Evolutionary conservation across 1,140 invertebrate genomes (phyloP).

Genomic region (Lordiphosa mommai): DNA sequence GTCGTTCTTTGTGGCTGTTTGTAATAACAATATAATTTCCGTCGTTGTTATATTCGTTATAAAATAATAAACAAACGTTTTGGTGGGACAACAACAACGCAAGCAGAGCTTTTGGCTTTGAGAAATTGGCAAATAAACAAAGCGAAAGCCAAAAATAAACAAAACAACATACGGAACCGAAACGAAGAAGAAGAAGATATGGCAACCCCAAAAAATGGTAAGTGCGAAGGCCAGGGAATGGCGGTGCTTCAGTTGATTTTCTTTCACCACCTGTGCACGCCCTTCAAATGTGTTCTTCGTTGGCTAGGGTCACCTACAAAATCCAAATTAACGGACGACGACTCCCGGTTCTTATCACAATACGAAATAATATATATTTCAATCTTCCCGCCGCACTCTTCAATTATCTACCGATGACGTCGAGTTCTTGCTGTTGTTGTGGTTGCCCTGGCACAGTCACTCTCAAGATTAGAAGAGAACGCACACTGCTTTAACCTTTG

Average conservation of each 20-base stretch:
- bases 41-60: too few species aligned
- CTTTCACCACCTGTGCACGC: conserved; percentile 27
- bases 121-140: conserved; percentile 15
- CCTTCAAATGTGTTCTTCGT: conserved; percentile 61
- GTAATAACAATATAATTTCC: too few species aligned
- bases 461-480: conserved; percentile 45
- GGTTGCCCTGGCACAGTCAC: conserved; percentile 30
- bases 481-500: conserved; percentile 15
- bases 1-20: too few species aligned
- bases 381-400: conserved; percentile 45
- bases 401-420: conserved; percentile 53
- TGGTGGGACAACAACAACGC: background rate
- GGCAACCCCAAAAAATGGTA: conserved; percentile 30
- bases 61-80: too few species aligned
- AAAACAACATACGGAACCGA: background rate
- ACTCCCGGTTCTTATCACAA: conserved; percentile 46
- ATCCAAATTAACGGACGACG: conserved; percentile 14
- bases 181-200: conserved; percentile 5
- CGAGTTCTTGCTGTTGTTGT: conserved; percentile 11
- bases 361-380: conserved; percentile 19
- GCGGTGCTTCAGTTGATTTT: conserved; percentile 11
- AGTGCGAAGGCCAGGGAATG: conserved; percentile 1
- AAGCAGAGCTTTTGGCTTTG: conserved; percentile 1
- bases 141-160: background rate
- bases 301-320: conserved; percentile 63